phyloP scores from a whole-genome alignment of 2,797 vertebrate genomes.

The Jordanella pulchra region DNA sequence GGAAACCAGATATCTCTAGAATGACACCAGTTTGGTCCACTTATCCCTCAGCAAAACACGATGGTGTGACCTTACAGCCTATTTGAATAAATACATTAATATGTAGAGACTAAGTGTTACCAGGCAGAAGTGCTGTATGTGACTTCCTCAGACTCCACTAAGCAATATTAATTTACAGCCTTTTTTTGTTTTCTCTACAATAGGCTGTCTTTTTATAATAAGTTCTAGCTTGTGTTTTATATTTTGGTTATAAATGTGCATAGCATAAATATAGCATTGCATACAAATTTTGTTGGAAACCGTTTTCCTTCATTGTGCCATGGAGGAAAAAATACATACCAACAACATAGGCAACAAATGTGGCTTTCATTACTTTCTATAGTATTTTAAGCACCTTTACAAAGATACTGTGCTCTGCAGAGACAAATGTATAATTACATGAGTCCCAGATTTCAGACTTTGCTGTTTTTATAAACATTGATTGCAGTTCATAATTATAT shows the following conservation, averaged over 20 bases:
- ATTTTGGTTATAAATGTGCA: constrained; percentile 50
- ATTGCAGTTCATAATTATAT: constrained; percentile 36
- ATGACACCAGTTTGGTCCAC: neutral
- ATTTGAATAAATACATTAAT: neutral
- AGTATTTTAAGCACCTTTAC: neutral
- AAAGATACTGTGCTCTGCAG: constrained; percentile 20
- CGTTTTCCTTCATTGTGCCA: constrained; percentile 44
- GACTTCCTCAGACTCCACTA: neutral
- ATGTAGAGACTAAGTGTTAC: neutral
- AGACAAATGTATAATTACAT: constrained; percentile 12
- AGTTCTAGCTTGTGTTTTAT: constrained; percentile 42
- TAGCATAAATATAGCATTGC: constrained; percentile 58
- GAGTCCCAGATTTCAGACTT: constrained; percentile 32
- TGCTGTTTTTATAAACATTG: constrained; percentile 9
- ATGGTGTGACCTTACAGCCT: neutral
- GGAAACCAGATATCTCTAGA: neutral
- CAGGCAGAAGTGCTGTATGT: neutral
- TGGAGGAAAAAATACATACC: constrained; percentile 34
- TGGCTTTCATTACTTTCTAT: constrained; percentile 29
- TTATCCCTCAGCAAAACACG: neutral
- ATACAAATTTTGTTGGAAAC: constrained; percentile 31
- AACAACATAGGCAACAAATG: constrained; percentile 23
- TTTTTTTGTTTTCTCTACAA: constrained; percentile 14
- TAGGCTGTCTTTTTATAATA: constrained; percentile 31
- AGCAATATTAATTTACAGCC: constrained; percentile 12